These are phyloP conservation scores for Cheirogaleus medius DNA, from an alignment of 2,113 vertebrate genomes.

Conservation along the genomic window DNA sequence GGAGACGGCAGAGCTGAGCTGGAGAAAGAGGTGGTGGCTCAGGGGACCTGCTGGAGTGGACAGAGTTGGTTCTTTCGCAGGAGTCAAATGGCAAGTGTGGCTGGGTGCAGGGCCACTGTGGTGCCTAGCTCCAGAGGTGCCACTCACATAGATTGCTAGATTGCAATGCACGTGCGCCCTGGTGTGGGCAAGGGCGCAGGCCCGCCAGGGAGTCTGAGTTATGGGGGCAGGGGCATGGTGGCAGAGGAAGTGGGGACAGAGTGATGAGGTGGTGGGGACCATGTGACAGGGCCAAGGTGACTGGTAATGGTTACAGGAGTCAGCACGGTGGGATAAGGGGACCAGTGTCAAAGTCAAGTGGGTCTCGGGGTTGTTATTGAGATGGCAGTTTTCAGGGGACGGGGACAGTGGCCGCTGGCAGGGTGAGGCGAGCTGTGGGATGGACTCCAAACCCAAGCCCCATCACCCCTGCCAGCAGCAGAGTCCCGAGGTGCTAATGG, in stretches of 20 bases:
- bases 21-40: neutral
- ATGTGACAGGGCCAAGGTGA: neutral
- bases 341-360: neutral
- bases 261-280: rapidly evolving
- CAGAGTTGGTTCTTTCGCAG: neutral
- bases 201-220: neutral
- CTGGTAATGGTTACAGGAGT: neutral
- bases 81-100: neutral
- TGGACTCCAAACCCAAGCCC: neutral
- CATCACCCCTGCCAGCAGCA: neutral
- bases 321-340: neutral
- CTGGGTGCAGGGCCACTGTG: neutral
- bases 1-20: no score
- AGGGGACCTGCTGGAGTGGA: neutral
- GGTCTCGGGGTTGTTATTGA: neutral
- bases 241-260: rapidly evolving
- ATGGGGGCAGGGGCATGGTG: neutral
- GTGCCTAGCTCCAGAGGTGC: neutral
- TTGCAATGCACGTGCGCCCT: rapidly evolving
- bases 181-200: neutral
- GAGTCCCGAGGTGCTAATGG: neutral
- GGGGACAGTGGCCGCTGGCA: neutral
- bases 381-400: neutral
- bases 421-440: neutral
- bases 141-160: rapidly evolving